Evolutionary conservation across 2,113 vertebrate species (phyloP).

Genomic region (Phyllostomus discolor): DNA sequence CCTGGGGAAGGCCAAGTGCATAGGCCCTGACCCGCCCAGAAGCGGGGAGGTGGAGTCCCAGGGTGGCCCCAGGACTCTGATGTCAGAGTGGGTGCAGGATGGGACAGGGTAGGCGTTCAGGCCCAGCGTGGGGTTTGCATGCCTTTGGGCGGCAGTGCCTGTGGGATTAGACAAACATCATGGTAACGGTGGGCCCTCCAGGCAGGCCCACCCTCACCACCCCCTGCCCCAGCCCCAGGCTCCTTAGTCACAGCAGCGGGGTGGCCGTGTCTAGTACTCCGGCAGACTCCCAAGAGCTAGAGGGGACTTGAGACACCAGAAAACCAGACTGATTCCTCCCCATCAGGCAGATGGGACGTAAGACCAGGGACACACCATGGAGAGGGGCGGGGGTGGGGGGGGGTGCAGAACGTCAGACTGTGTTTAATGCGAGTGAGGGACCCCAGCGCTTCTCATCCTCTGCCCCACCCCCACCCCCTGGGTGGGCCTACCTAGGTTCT

Average conservation of each 20-base stretch:
- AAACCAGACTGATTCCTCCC: background rate
- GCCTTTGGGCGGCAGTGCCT: background rate
- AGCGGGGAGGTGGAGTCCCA: background rate
- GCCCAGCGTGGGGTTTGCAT: background rate
- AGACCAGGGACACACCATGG: background rate
- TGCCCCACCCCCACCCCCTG: background rate
- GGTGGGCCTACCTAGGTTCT: background rate
- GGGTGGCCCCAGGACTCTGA: background rate
- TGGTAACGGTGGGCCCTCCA: background rate
- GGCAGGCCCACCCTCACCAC: background rate
- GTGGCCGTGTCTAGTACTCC: background rate
- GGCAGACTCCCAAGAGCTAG: background rate
- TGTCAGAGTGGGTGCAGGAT: background rate
- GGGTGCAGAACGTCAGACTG: background rate
- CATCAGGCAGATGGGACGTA: background rate
- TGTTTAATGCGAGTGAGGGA: background rate
- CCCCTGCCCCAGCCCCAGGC: background rate
- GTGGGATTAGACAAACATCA: background rate
- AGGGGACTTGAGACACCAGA: background rate
- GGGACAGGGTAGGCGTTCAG: background rate
- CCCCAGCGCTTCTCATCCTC: background rate
- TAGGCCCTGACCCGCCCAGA: background rate
- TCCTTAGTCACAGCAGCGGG: background rate
- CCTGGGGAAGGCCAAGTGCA: background rate
- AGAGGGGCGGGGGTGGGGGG: too few species aligned